phyloP scores from a whole-genome alignment of 23 tunicate species.

The Halocynthia roretzi region DNA sequence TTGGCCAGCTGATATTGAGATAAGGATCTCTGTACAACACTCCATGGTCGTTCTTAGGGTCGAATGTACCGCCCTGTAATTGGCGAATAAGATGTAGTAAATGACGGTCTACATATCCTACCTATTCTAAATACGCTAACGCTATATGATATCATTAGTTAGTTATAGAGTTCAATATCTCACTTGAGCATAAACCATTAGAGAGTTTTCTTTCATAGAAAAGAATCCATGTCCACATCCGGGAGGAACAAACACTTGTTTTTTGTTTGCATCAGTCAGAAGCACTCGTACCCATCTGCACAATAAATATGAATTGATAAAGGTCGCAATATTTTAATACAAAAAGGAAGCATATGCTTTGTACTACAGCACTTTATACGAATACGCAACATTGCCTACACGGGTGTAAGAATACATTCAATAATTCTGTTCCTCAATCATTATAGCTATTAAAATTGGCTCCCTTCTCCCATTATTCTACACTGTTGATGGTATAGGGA shows the following conservation, averaged over 20 bases:
- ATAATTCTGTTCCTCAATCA: too few relatives aligned
- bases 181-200: slow-evolving; percentile 9
- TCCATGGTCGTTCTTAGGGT: neutral
- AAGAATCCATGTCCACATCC: slow-evolving; percentile 11
- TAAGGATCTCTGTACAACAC: neutral
- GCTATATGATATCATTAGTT: neutral
- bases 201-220: neutral
- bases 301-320: neutral
- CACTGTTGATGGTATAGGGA: too few relatives aligned
- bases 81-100: too few relatives aligned
- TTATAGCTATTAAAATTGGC: too few relatives aligned
- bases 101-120: too few relatives aligned
- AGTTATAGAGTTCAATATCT: neutral
- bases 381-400: too few relatives aligned
- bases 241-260: slow-evolving; percentile 2
- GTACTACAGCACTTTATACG: too few relatives aligned
- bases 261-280: neutral
- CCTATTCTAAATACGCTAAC: too few relatives aligned
- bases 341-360: too few relatives aligned
- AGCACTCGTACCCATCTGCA: slow-evolving; percentile 1
- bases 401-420: too few relatives aligned
- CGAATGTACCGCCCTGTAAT: slow-evolving; percentile 4
- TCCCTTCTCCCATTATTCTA: too few relatives aligned
- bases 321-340: too few relatives aligned
- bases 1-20: neutral